These are phyloP conservation scores for Ormyrus nitidulus DNA, from an alignment of 2,888 invertebrate genomes.

Conservation along the genomic window DNA sequence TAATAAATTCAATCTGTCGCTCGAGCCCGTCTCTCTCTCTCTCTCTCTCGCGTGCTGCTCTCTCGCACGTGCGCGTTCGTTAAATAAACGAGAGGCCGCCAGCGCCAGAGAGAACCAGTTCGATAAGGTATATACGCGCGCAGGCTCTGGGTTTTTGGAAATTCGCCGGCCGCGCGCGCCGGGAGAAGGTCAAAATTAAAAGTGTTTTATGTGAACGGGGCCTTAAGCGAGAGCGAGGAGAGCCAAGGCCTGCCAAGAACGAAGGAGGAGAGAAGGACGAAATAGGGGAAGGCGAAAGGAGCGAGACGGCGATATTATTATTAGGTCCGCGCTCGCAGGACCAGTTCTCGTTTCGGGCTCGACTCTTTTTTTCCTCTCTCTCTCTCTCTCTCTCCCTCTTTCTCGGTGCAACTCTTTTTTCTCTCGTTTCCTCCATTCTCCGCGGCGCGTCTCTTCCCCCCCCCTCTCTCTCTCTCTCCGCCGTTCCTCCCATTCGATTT, in stretches of 20 bases:
- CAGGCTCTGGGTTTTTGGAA: conserved; percentile 39
- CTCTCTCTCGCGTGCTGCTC: conserved; percentile 7
- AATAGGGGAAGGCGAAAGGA: conserved; percentile 49
- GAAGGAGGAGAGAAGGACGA: conserved; percentile 9
- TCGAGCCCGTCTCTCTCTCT: conserved; percentile 16
- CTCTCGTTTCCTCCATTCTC: conserved; percentile 34
- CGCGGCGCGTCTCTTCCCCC: conserved; percentile 29
- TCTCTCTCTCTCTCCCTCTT: conserved; percentile 25
- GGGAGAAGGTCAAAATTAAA: conserved; percentile 32
- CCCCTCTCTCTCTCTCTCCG: conserved; percentile 49
- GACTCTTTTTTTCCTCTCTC: conserved; percentile 37
- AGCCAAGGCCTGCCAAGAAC: too few relatives aligned
- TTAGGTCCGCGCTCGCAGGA: conserved; percentile 59
- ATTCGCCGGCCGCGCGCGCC: not conserved
- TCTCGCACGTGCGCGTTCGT: conserved; percentile 31
- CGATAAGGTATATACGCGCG: conserved; percentile 3
- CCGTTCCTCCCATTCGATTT: conserved; percentile 52
- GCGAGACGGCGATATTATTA: conserved; percentile 61
- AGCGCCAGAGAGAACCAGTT: conserved; percentile 17
- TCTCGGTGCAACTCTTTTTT: conserved; percentile 25
- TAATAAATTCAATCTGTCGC: conserved; percentile 52
- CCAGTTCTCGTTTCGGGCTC: conserved; percentile 59
- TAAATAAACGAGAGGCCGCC: conserved; percentile 41
- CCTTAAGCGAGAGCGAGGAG: conserved; percentile 1
- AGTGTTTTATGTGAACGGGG: conserved; percentile 38